These are phyloP conservation scores for Trichoplax adhaerens DNA, from an alignment of 37 sponge, comb jelly and placozoan species.

Conservation along the genomic window DNA sequence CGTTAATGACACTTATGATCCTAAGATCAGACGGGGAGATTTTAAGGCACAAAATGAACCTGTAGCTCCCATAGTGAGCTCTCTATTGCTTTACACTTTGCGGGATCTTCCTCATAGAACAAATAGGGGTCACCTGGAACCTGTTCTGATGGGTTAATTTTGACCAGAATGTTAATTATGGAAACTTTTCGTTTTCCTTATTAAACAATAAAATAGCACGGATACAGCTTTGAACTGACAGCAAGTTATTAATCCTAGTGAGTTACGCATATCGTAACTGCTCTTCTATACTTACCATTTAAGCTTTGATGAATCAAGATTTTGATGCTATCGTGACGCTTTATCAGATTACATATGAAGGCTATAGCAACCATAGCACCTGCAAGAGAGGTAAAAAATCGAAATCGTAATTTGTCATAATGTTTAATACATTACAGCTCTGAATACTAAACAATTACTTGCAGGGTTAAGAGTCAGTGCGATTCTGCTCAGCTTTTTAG, in stretches of 20 bases:
- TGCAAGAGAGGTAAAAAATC: slow-evolving; percentile 5
- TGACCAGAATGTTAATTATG: no score
- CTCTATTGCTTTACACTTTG: slow-evolving; percentile 55
- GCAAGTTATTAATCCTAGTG: no score
- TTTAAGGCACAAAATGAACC: slow-evolving; percentile 13
- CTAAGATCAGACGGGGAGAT: neutral
- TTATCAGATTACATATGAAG: slow-evolving; percentile 60
- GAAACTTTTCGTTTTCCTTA: no score
- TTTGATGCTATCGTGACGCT: slow-evolving; percentile 78
- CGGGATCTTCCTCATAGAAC: slow-evolving; percentile 47
- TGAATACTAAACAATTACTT: slow-evolving; percentile 18
- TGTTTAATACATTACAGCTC: neutral
- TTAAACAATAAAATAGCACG: no score
- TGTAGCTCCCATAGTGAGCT: slow-evolving; percentile 94
- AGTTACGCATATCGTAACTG: no score
- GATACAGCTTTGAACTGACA: no score
- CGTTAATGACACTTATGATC: neutral
- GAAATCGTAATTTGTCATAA: neutral
- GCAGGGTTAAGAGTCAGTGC: slow-evolving; percentile 70
- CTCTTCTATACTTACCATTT: no score
- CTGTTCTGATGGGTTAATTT: no score
- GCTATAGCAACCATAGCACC: slow-evolving; percentile 50
- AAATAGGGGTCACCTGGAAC: slow-evolving; percentile 40
- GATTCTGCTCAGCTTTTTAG: slow-evolving; percentile 62
- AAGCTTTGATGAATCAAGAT: slow-evolving; percentile 54